phyloP scores from a whole-genome alignment of 2,888 invertebrate species.

The Tetranychus truncatus region DNA sequence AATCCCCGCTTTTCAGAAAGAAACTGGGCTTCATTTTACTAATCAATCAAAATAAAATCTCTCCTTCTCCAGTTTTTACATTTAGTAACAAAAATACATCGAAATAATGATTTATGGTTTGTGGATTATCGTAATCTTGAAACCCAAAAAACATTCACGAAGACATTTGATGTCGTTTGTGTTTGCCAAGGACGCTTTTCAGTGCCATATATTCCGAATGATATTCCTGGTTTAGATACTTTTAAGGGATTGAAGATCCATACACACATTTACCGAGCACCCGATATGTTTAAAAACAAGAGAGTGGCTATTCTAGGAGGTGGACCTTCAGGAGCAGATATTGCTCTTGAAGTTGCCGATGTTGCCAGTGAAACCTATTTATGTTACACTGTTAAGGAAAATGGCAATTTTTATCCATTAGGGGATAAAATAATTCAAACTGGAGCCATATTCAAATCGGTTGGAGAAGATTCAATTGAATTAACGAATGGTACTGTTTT shows the following conservation, averaged over 20 bases:
- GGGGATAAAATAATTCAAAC: too few relatives aligned
- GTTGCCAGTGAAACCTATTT: constrained; percentile 32
- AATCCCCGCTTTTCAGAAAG: too few relatives aligned
- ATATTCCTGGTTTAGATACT: constrained; percentile 45
- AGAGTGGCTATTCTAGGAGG: constrained; percentile 63
- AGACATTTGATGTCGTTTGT: too few relatives aligned
- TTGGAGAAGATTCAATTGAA: constrained; percentile 22
- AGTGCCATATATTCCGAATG: constrained; percentile 49
- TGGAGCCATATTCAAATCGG: neutral
- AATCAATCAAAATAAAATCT: constrained; percentile 28
- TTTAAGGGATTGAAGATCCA: constrained; percentile 50
- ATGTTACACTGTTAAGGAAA: neutral
- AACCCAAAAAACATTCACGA: too few relatives aligned
- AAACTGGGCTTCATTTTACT: too few relatives aligned
- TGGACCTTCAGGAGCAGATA: constrained; percentile 63
- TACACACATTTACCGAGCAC: constrained; percentile 63
- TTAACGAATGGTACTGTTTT: constrained; percentile 19
- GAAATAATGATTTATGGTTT: too few relatives aligned
- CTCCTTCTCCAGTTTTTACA: constrained; percentile 43
- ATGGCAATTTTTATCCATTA: too few relatives aligned
- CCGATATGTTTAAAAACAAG: constrained; percentile 46
- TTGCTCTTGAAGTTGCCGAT: constrained; percentile 46
- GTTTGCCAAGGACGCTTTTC: constrained; percentile 66
- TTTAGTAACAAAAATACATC: too few relatives aligned
- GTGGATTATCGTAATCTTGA: too few relatives aligned